Conservation (phyloP, 1,140 invertebrate species). For the Leptopilina clavipes region DNA sequence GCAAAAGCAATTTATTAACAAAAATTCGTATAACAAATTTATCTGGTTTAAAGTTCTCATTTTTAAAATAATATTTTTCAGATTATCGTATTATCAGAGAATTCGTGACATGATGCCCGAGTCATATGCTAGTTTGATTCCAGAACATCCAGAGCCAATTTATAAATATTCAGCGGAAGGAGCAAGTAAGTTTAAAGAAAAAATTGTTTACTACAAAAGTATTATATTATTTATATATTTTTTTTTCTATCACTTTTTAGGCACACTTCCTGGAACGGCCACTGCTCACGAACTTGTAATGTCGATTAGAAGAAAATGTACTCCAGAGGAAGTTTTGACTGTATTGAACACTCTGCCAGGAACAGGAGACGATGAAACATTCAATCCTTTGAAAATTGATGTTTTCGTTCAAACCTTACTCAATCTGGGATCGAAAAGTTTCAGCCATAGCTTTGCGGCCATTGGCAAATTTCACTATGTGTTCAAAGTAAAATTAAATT, state of each 20-base stretch:
- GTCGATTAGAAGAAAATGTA: slow-evolving; percentile 90
- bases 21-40: too few relatives aligned
- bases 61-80: slow-evolving; percentile 69
- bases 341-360: slow-evolving; percentile 91
- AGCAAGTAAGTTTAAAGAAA: slow-evolving; percentile 78
- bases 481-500: slow-evolving; percentile 90
- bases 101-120: slow-evolving; percentile 94
- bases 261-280: slow-evolving; percentile 85
- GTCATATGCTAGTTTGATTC: slow-evolving; percentile 89
- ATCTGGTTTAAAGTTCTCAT: too few relatives aligned
- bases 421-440: slow-evolving; percentile 95
- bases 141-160: slow-evolving; percentile 84
- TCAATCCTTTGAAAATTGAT: slow-evolving; percentile 95
- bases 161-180: slow-evolving; percentile 90
- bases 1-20: too few relatives aligned
- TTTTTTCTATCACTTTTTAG: slow-evolving; percentile 67
- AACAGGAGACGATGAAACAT: slow-evolving; percentile 83
- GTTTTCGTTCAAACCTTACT: slow-evolving; percentile 97
- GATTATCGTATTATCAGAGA: slow-evolving; percentile 95
- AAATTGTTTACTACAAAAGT: too few relatives aligned
- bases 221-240: too few relatives aligned
- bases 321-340: slow-evolving; percentile 92
- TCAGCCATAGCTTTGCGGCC: slow-evolving; percentile 98
- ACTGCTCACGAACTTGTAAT: slow-evolving; percentile 89
- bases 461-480: slow-evolving; percentile 97